Percentiles rank a stretch among this genome's conserved stretches.
phyloP scores from a whole-genome alignment of 2,888 invertebrate species.

The Xestia xanthographa region DNA sequence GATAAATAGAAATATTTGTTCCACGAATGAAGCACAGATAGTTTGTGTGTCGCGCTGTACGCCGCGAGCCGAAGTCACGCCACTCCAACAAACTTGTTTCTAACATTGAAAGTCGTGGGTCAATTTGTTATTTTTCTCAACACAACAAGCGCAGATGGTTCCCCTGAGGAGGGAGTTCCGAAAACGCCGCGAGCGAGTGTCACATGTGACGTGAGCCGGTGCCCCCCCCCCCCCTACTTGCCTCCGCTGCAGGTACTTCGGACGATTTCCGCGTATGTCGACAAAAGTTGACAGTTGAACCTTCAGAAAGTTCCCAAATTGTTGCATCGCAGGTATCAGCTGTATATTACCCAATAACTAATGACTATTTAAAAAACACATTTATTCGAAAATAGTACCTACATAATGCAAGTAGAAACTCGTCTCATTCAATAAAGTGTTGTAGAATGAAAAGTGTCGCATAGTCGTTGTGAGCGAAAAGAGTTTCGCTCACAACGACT shows the following conservation, averaged over 20 bases:
- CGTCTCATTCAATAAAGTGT: too few species aligned
- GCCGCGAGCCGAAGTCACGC: background rate
- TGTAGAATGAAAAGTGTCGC: background rate
- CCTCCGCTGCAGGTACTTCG: background rate
- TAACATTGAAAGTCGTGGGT: background rate
- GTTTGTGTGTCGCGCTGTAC: background rate
- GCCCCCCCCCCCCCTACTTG: background rate
- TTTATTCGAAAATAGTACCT: background rate
- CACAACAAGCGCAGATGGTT: constrained; percentile 26
- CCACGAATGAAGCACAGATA: background rate
- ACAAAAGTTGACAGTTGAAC: background rate
- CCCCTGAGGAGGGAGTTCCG: constrained; percentile 27
- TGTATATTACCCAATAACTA: background rate
- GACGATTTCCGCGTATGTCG: background rate
- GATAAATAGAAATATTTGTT: background rate
- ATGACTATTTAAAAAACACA: background rate
- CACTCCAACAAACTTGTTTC: constrained; percentile 15
- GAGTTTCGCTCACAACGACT: too few species aligned
- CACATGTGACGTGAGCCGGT: background rate
- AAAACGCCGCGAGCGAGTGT: constrained; percentile 2
- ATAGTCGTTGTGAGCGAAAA: background rate
- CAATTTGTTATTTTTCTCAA: constrained; percentile 35
- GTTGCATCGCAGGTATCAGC: background rate
- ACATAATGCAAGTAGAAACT: background rate
- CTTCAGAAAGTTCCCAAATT: constrained; percentile 4